Evolutionary conservation across 2,888 invertebrate genomes (phyloP), one percentile per base, ranked within the genome.

Genomic region (Deilephila porcellus): DNA sequence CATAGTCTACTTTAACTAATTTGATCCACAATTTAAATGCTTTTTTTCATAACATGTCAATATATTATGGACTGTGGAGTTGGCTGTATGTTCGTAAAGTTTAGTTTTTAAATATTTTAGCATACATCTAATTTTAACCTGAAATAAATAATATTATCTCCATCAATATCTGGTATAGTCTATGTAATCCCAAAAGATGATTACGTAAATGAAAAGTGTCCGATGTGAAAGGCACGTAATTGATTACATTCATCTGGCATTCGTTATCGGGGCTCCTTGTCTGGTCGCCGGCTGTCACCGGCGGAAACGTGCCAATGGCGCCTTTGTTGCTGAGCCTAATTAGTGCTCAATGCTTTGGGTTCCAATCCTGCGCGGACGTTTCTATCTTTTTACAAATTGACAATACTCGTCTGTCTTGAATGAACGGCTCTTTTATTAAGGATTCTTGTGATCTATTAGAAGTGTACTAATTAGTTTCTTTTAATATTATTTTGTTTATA

Each of bases 161-260:
- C 45, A 45, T 45, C 0, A 0, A 11, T 45, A 45, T 11, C 3
- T 45, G 4, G 32, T 3, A 45, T 14, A 45, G 45, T 45, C 45
- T 32, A 1, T 11, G 3, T 45, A 45, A 45, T 45, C 45, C 45
- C 11, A 45, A 45, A 45, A 45, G 45, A 45, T 45, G 45, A 45
- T 25, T 25, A 32, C 11, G n/a, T 11, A 20, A 64, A 37, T 25
- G 25, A 11, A 11, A n/a, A 52, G 45, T 52, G 45, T 67, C 52
- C 67, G 25, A 67, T 52, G 52, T 67, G 17, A 67, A 67, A 67
- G 45, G 6, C 52, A 14, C 52, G 17, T 67, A 52, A 67, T 67
- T 67, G 67, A 67, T 67, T 67, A 67, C 67, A 67, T 67, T 67
- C 67, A 67, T 52, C 67, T 52, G 67, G 25, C 67, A 67, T 20